Evolutionary conservation across 2,113 vertebrate genomes (phyloP).

Genomic region (Brevimyrus niger): DNA sequence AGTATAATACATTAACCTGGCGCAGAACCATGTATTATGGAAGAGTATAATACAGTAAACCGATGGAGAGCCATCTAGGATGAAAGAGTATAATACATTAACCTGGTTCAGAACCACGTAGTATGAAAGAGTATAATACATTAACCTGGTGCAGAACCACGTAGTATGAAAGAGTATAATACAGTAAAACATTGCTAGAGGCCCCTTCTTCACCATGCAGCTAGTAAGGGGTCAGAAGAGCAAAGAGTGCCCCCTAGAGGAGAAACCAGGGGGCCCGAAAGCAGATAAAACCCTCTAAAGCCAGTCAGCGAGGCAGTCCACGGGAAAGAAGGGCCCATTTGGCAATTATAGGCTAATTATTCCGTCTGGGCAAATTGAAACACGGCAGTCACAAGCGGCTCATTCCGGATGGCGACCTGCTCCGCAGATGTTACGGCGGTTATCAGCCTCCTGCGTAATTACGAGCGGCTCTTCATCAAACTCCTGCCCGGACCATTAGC

Average conservation of each 20-base stretch:
- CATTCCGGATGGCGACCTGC: neutral
- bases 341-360: slow-evolving; percentile 4
- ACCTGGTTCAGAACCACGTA: neutral
- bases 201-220: neutral
- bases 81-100: neutral
- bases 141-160: neutral
- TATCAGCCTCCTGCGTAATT: neutral
- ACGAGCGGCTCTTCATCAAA: neutral
- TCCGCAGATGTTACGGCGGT: slow-evolving; percentile 4
- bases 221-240: neutral
- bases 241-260: neutral
- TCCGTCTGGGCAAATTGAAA: neutral
- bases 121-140: neutral
- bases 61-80: neutral
- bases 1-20: neutral
- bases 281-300: neutral
- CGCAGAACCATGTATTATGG: neutral
- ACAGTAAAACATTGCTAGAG: neutral
- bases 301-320: neutral
- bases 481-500: slow-evolving; percentile 1
- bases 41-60: neutral
- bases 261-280: neutral
- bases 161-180: neutral
- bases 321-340: neutral
- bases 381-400: neutral